A percentile compares a stretch with the other conserved stretches of the same genome.
These are phyloP conservation scores for Rhinopomastus cyanomelas DNA, from an alignment of 2,113 vertebrate species.

Conservation along the genomic window DNA sequence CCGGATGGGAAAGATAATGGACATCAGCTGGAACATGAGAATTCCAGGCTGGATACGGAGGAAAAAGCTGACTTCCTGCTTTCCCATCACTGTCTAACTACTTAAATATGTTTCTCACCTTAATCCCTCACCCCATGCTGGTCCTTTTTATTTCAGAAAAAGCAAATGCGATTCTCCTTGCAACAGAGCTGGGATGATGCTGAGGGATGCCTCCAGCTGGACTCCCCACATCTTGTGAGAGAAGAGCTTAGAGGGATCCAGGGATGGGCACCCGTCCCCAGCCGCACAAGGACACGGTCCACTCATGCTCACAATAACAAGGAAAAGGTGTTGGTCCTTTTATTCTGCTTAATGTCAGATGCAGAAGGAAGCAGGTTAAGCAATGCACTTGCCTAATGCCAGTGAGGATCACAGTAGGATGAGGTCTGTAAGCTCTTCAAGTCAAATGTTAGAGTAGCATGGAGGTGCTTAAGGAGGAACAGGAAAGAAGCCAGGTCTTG, in stretches of 20 bases:
- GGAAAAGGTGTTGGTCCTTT: neutral
- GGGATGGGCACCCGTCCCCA: neutral
- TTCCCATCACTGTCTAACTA: neutral
- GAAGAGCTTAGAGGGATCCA: neutral
- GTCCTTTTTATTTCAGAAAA: neutral
- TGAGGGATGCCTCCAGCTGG: neutral
- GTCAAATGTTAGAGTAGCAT: neutral
- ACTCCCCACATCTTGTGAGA: neutral
- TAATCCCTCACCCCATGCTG: neutral
- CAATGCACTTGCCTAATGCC: neutral
- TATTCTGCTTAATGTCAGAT: neutral
- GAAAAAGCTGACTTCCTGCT: neutral
- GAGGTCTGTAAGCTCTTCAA: neutral
- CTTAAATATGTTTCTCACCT: neutral
- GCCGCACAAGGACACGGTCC: neutral
- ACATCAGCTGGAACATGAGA: neutral
- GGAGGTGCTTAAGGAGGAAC: neutral
- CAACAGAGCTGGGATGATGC: neutral
- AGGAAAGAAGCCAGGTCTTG: neutral
- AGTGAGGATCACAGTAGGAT: neutral
- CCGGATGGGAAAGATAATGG: rapidly evolving
- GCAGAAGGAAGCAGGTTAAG: neutral
- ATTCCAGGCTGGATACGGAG: neutral
- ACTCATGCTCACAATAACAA: rapidly evolving
- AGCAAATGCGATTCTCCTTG: neutral